These are phyloP conservation scores for Apodemus speciosus DNA, from an alignment of 2,113 vertebrate species.

Conservation along the genomic window DNA sequence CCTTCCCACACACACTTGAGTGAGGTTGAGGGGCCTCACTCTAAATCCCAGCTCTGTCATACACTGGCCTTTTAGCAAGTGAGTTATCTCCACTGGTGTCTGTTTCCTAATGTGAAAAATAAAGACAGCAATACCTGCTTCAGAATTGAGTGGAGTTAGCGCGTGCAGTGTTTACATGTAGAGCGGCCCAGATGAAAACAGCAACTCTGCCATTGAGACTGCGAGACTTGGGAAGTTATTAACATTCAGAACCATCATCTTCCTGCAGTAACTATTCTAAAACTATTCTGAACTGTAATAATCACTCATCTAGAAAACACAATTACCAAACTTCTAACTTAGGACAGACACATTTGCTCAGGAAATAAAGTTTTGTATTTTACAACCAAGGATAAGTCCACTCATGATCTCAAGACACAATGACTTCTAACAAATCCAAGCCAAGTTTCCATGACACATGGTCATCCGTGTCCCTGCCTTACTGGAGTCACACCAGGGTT, in stretches of 20 bases:
- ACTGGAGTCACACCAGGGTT: not conserved
- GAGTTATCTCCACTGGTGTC: not conserved
- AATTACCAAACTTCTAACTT: not conserved
- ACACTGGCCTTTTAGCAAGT: not conserved
- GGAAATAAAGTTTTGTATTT: not conserved
- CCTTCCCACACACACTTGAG: not conserved
- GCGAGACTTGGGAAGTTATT: not conserved
- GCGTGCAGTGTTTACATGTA: not conserved
- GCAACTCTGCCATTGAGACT: not conserved
- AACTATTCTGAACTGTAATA: not conserved
- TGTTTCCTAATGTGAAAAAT: not conserved
- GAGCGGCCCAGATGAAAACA: too few species aligned
- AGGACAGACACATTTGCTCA: not conserved
- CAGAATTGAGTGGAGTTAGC: not conserved
- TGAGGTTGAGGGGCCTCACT: not conserved
- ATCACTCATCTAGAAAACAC: not conserved
- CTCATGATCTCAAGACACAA: not conserved
- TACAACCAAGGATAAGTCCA: not conserved
- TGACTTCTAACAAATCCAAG: not conserved
- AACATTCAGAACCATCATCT: not conserved
- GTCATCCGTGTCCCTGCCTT: not conserved
- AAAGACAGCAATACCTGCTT: not conserved
- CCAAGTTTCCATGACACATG: not conserved
- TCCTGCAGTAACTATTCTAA: too few species aligned
- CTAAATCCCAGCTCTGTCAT: not conserved